These are phyloP conservation scores for Tenthredo scrophulariae DNA, from an alignment of 2,888 invertebrate genomes.

Conservation along the genomic window DNA sequence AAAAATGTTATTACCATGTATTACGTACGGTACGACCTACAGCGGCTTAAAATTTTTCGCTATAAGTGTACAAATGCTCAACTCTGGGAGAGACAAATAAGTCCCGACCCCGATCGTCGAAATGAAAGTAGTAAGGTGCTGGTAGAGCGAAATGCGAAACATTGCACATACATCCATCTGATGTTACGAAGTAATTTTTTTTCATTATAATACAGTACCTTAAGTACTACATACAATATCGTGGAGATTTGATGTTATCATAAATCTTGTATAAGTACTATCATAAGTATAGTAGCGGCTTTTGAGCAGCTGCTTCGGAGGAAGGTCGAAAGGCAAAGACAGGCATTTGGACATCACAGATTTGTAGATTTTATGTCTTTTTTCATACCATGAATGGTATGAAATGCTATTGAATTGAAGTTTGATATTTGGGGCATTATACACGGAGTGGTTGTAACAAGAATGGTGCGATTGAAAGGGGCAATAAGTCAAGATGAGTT, in stretches of 20 bases:
- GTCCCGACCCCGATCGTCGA: slow-evolving; percentile 49
- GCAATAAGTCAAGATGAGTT: no score
- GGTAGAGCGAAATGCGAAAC: slow-evolving; percentile 30
- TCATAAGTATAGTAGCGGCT: not conserved
- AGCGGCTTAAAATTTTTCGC: not conserved
- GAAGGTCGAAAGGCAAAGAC: not conserved
- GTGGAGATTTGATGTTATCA: not conserved
- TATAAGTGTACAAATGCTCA: slow-evolving; percentile 16
- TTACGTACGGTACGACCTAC: not conserved
- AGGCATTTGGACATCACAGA: not conserved
- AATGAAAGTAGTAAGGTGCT: slow-evolving; percentile 50
- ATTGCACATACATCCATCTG: slow-evolving; percentile 15
- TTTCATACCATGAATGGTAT: not conserved
- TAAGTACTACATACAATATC: no score
- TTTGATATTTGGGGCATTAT: not conserved
- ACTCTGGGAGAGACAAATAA: slow-evolving; percentile 38
- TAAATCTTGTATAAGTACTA: not conserved
- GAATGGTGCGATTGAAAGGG: no score
- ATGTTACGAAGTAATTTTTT: slow-evolving; percentile 12
- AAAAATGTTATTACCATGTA: not conserved
- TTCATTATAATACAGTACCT: not conserved
- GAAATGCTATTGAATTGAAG: not conserved
- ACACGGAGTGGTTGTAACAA: not conserved
- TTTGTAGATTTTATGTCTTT: not conserved
- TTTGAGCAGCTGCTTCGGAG: not conserved